Conservation (phyloP, 1,140 invertebrate genomes). For the Geopemphigus sp. region DNA sequence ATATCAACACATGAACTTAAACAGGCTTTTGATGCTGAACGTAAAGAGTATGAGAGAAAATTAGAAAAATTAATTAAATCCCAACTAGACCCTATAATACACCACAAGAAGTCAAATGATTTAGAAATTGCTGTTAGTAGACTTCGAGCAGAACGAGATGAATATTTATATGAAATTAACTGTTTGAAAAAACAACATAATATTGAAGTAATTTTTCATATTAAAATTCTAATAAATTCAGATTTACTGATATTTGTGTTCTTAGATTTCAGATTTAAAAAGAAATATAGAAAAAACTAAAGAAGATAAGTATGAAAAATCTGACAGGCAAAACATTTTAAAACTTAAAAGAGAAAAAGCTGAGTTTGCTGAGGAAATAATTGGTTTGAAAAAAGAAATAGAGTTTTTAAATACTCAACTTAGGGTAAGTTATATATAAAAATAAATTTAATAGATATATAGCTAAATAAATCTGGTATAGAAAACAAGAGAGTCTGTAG, state of each 20-base stretch:
- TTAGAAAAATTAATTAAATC: conserved; percentile 21
- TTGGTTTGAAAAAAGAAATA: conserved; percentile 39
- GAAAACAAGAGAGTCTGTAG: conserved; percentile 37
- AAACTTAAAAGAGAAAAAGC: conserved; percentile 29
- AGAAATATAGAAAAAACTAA: conserved; percentile 36
- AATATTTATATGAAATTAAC: conserved; percentile 41
- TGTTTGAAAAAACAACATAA: conserved; percentile 40
- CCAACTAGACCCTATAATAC: conserved; percentile 10
- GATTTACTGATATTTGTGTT: background rate
- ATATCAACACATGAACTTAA: background rate
- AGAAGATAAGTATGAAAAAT: background rate
- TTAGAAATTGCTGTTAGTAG: conserved; percentile 42
- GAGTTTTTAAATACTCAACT: conserved; percentile 29
- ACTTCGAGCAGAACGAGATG: conserved; percentile 43
- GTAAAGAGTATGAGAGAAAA: conserved; percentile 35
- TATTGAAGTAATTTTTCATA: conserved; percentile 3
- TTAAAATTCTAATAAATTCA: background rate
- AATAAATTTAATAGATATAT: background rate
- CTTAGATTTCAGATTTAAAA: conserved; percentile 30
- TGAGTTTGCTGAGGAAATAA: conserved; percentile 18
- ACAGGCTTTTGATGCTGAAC: conserved; percentile 20
- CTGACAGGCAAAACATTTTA: conserved; percentile 26
- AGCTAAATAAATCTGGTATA: background rate
- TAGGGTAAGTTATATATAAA: background rate
- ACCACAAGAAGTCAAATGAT: background rate